Evolutionary conservation across 2,797 vertebrate species (phyloP).

Genomic region (Vultur gryphus): DNA sequence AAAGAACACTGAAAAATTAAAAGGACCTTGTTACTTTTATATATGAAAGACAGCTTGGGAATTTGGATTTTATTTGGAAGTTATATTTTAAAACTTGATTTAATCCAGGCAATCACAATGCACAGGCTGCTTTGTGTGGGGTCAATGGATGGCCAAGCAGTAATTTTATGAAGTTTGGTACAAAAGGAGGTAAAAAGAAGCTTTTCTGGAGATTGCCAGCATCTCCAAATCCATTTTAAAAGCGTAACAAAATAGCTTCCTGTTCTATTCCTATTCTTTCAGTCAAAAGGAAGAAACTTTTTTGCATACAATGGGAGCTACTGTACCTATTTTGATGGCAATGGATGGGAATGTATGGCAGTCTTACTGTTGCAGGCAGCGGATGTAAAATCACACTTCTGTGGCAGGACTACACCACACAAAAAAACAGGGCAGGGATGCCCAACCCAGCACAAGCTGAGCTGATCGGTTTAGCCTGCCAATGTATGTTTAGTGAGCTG

Average conservation of each 20-base stretch:
- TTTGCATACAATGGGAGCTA: neutral
- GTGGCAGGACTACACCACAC: neutral
- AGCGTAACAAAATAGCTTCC: neutral
- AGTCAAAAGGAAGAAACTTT: neutral
- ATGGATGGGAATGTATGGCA: neutral
- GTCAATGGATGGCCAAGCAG: neutral
- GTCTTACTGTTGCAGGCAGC: neutral
- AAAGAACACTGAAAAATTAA: neutral
- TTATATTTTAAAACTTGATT: neutral
- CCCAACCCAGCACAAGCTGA: neutral
- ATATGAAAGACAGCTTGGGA: neutral
- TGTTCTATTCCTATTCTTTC: neutral
- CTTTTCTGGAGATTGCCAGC: neutral
- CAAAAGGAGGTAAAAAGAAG: neutral
- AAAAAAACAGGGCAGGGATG: neutral
- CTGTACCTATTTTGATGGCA: neutral
- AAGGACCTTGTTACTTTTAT: neutral
- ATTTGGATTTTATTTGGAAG: neutral
- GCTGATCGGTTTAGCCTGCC: neutral
- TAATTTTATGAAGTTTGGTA: neutral
- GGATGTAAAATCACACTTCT: neutral
- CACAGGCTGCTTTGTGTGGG: neutral
- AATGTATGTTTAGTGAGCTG: neutral
- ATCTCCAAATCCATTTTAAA: neutral
- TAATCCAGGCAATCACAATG: neutral